phyloP scores from a whole-genome alignment of 2,797 vertebrate species.

The Calcarius lapponicus region DNA sequence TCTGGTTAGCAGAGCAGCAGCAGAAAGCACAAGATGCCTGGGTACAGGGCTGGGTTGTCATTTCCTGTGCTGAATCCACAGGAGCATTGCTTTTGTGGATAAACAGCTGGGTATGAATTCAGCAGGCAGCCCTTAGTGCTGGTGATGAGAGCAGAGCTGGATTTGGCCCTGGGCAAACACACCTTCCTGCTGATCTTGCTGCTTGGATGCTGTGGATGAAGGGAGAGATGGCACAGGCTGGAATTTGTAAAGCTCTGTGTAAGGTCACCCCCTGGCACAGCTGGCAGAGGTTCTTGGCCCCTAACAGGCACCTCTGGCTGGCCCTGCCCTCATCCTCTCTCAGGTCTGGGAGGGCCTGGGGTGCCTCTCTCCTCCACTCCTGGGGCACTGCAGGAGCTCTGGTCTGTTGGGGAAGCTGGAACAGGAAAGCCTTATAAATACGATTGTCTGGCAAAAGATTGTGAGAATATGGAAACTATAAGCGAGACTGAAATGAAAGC shows the following conservation, averaged over 20 bases:
- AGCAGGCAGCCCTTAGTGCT: not conserved
- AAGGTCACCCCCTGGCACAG: not conserved
- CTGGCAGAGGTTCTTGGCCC: not conserved
- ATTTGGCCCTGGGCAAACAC: constrained; percentile 41
- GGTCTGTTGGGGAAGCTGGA: too few species aligned
- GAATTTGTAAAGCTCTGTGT: not conserved
- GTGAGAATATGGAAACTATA: too few species aligned
- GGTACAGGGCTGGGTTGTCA: not conserved
- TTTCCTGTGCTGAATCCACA: constrained; percentile 27
- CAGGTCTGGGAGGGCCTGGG: not conserved
- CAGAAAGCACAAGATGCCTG: constrained; percentile 35
- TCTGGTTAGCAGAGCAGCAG: constrained; percentile 37
- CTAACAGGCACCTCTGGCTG: not conserved
- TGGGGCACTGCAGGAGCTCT: not conserved
- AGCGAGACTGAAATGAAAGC: too few species aligned
- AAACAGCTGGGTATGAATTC: not conserved
- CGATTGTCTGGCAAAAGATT: too few species aligned
- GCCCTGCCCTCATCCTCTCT: not conserved
- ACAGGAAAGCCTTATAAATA: too few species aligned
- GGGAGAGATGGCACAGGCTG: not conserved
- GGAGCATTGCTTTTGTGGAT: not conserved
- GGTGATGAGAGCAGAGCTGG: constrained; percentile 14
- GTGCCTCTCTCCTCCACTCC: not conserved
- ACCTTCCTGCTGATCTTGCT: constrained; percentile 1
- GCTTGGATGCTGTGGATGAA: not conserved